phyloP scores from a whole-genome alignment of 2,888 invertebrate genomes.

The Polydrusus pterygomalis region DNA sequence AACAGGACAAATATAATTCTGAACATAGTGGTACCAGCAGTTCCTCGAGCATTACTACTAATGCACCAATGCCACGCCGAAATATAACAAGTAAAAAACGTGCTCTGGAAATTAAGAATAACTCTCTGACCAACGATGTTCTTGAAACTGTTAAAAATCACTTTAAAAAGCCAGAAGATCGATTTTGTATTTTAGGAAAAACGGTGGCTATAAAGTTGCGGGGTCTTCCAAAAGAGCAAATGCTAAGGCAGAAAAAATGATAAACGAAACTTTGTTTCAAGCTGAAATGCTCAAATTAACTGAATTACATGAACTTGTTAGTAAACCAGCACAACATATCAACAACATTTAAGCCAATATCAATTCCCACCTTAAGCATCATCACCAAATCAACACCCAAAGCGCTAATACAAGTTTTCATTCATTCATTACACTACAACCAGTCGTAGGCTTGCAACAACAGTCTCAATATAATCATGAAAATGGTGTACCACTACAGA shows the following conservation, averaged over 20 bases:
- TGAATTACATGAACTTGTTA: background rate
- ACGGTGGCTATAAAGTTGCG: conserved; percentile 52
- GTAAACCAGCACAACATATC: no score
- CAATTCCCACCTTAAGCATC: background rate
- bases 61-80: conserved; percentile 13
- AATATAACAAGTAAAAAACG: conserved; percentile 27
- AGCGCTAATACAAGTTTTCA: background rate
- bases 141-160: conserved; percentile 11
- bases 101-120: conserved; percentile 21
- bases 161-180: conserved; percentile 45
- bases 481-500: background rate
- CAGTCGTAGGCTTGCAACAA: background rate
- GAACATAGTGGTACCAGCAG: background rate
- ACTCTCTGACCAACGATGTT: conserved; percentile 7
- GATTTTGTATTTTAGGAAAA: conserved; percentile 51
- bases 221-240: conserved; percentile 46
- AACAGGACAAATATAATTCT: background rate
- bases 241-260: conserved; percentile 53
- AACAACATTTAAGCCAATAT: background rate
- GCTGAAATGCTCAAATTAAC: conserved; percentile 41
- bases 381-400: background rate
- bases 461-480: background rate
- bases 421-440: background rate
- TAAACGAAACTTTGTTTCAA: conserved; percentile 54
- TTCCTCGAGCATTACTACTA: background rate